A percentile compares a stretch with the other conserved stretches of the same genome.
Conservation (phyloP, 2,888 invertebrate species). For the Aricia artaxerxes region DNA sequence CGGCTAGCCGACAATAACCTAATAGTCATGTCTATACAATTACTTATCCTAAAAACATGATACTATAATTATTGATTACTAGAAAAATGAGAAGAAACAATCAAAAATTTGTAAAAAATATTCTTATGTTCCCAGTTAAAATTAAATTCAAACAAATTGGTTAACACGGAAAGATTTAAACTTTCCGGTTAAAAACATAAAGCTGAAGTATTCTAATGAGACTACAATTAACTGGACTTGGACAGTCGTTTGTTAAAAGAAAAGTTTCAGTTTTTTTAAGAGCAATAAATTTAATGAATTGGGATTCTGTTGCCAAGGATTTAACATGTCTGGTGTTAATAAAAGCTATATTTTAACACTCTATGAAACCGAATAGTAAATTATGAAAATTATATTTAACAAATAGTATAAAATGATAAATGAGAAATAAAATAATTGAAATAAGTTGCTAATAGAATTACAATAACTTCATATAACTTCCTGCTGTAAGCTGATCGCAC, state of each 20-base stretch:
- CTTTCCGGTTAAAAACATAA: conserved; percentile 28
- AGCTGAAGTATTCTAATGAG: conserved; percentile 18
- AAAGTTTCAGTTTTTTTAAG: not conserved
- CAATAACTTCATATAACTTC: too few relatives aligned
- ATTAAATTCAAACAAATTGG: not conserved
- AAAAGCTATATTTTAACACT: not conserved
- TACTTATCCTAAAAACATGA: too few relatives aligned
- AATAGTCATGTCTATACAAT: too few relatives aligned
- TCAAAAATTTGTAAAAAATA: too few relatives aligned
- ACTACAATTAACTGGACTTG: conserved; percentile 7
- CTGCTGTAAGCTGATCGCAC: too few relatives aligned
- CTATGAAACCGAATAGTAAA: not conserved
- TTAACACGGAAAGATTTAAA: conserved; percentile 32
- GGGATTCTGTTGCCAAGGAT: not conserved
- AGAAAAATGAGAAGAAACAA: not conserved
- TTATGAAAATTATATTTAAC: too few relatives aligned
- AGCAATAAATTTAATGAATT: conserved; percentile 1
- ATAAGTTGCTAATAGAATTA: too few relatives aligned
- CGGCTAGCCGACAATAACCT: too few relatives aligned
- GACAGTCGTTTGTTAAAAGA: conserved; percentile 1
- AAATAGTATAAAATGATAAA: too few relatives aligned
- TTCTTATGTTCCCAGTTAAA: not conserved
- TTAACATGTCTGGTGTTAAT: not conserved
- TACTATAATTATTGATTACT: too few relatives aligned
- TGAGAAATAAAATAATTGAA: too few relatives aligned